phyloP scores from a whole-genome alignment of 2,797 vertebrate species.

The Pogoniulus pusillus region DNA sequence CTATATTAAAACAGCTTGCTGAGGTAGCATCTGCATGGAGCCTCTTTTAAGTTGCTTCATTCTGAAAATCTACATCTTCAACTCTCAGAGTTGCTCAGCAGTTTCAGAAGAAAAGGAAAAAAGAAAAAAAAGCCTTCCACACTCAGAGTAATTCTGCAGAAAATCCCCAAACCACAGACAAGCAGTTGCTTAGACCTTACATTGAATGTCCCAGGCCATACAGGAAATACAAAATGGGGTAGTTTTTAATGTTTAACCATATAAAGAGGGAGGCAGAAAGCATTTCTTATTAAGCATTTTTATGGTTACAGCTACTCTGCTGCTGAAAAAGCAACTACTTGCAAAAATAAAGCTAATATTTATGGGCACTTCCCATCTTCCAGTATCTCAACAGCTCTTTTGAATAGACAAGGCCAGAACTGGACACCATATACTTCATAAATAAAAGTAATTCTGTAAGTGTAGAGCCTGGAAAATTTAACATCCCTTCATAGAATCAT shows the following conservation, averaged over 20 bases:
- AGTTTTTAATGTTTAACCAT: constrained; percentile 69
- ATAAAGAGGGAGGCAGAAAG: constrained; percentile 48
- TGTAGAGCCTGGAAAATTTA: too few relatives aligned
- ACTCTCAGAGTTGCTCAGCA: not conserved
- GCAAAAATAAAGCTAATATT: constrained; percentile 59
- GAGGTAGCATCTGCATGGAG: not conserved
- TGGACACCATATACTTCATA: too few relatives aligned
- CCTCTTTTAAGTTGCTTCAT: not conserved
- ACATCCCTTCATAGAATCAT: too few relatives aligned
- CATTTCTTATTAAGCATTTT: constrained; percentile 73
- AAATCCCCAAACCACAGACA: constrained; percentile 36
- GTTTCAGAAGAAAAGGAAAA: not conserved
- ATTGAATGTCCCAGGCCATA: constrained; percentile 69
- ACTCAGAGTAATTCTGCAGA: constrained; percentile 47
- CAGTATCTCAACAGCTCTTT: too few relatives aligned
- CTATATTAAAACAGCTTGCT: not conserved
- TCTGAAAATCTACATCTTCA: constrained; percentile 58
- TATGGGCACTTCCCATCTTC: constrained; percentile 51
- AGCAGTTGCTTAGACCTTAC: constrained; percentile 70
- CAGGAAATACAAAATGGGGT: constrained; percentile 52
- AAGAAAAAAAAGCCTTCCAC: constrained; percentile 14
- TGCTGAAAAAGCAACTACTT: constrained; percentile 37
- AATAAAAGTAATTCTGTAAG: too few relatives aligned
- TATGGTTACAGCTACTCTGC: constrained; percentile 61
- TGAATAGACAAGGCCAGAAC: too few relatives aligned